Percentiles rank a stretch among this genome's conserved stretches.
Conservation (phyloP, 2,888 invertebrate genomes). For the Oscheius sp. region DNA sequence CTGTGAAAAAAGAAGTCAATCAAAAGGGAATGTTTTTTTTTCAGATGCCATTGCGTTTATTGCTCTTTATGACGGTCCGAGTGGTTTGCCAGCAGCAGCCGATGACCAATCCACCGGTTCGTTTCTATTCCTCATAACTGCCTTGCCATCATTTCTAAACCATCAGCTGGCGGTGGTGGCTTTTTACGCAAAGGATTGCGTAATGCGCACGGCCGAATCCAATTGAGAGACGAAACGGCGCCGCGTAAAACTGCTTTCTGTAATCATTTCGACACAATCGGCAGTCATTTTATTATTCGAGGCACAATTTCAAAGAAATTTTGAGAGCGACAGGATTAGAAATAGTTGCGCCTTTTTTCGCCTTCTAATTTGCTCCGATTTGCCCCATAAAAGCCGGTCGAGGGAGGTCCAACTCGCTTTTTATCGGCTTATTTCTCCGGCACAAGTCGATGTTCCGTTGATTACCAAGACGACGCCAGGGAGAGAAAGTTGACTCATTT, state of each 20-base stretch:
- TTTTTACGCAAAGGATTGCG: constrained; percentile 22
- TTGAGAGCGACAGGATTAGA: background rate
- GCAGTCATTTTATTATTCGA: too few relatives aligned
- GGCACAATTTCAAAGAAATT: background rate
- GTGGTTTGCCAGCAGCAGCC: background rate
- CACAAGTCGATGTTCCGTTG: too few relatives aligned
- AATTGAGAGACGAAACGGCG: background rate
- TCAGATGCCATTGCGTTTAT: background rate
- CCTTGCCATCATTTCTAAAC: background rate
- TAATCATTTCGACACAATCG: too few relatives aligned
- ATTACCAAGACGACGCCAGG: too few relatives aligned
- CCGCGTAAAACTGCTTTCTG: background rate
- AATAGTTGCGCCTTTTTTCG: constrained; percentile 16
- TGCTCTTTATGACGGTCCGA: background rate
- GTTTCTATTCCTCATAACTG: constrained; percentile 9
- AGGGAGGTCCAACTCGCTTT: constrained; percentile 6
- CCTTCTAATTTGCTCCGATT: constrained; percentile 26
- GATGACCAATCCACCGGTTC: constrained; percentile 25
- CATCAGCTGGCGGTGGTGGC: constrained; percentile 22
- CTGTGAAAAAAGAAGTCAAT: background rate
- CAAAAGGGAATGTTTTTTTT: too few relatives aligned
- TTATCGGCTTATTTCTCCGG: background rate
- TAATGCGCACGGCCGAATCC: constrained; percentile 9
- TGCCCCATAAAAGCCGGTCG: constrained; percentile 19
- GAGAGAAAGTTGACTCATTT: too few relatives aligned